Evolutionary conservation across 2,113 vertebrate genomes (phyloP), one percentile per base, ranked within the genome.

Genomic region (Lophura nycthemera): DNA sequence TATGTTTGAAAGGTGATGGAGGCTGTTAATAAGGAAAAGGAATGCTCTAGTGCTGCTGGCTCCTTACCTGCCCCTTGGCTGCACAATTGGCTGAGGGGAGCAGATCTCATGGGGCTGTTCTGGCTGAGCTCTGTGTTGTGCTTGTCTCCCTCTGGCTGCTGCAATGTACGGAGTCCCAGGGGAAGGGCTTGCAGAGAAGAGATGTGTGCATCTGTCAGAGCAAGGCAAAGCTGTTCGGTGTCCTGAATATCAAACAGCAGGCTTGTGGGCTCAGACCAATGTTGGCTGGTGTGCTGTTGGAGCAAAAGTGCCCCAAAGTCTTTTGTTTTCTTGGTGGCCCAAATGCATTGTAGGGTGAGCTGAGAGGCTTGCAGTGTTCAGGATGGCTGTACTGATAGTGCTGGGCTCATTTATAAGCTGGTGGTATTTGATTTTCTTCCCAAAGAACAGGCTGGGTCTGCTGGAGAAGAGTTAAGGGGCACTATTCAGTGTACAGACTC

Each of bases 91-190:
- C 1, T 27, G 54, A 34, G 47, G 64, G 40, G 40, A 85, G 14
- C 66, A 0, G 4, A 52, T 72, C 82, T 73, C 2, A 0, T 61
- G 79, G 67, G 71, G 72, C 63, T 1, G 3, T 57, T 71, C 52
- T 79, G 74, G 24, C 75, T 45, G 82, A 80, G 21, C 65, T 83
- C 86, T 13, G 6, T n/a, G 50, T 34, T 76, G 48, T 72, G n/a
- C 65, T 93, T 73, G 34, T 78, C 42, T 88, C 79, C 75, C 42
- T 89, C 85, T 0, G 0, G 56, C 64, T 80, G 63, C 64, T 18
- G 6, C 64, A 45, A 50, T 38, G 63, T 91, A 69, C 30, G 21
- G 50, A 81, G 40, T 79, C 59, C 67, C 9, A 3, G 54, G 48
- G 27, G 40, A 76, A 52, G 22, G 17, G 40, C 4, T 61, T 7